Conservation (phyloP, 2,888 invertebrate genomes). For the Pachymerium ferrugineum region DNA sequence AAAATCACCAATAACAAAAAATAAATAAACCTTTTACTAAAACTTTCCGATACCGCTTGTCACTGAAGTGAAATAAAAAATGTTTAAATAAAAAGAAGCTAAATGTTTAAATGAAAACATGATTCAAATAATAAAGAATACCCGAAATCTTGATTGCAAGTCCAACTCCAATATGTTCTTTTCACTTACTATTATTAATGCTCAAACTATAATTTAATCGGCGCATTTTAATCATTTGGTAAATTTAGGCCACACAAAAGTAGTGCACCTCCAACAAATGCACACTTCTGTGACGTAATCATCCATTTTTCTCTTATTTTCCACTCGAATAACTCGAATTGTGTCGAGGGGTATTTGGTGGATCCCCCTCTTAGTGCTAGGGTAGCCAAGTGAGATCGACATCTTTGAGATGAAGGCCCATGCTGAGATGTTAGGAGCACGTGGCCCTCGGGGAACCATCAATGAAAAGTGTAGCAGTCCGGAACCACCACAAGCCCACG, state of each 20-base stretch:
- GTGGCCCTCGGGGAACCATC: slow-evolving; percentile 27
- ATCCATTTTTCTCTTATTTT: background rate
- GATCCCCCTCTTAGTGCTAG: background rate
- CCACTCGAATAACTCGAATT: background rate
- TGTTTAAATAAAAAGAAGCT: too few relatives aligned
- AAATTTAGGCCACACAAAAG: background rate
- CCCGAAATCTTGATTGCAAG: background rate
- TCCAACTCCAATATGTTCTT: background rate
- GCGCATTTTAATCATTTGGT: background rate
- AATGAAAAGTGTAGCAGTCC: slow-evolving; percentile 20
- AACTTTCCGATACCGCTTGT: too few relatives aligned
- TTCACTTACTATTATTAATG: background rate
- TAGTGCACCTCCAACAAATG: background rate
- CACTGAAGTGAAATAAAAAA: too few relatives aligned
- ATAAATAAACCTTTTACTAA: too few relatives aligned
- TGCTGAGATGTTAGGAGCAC: slow-evolving; percentile 23
- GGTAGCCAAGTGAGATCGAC: slow-evolving; percentile 17
- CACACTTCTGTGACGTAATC: too few relatives aligned
- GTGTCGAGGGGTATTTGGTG: background rate
- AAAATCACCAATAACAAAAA: too few relatives aligned
- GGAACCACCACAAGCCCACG: slow-evolving; percentile 24
- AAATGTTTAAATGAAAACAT: too few relatives aligned
- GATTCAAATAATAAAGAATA: background rate
- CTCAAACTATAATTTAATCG: slow-evolving; percentile 1
- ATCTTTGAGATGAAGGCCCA: slow-evolving; percentile 17